These are phyloP conservation scores for Trichonephila clavata DNA, from an alignment of 1,140 invertebrate genomes.

Conservation along the genomic window DNA sequence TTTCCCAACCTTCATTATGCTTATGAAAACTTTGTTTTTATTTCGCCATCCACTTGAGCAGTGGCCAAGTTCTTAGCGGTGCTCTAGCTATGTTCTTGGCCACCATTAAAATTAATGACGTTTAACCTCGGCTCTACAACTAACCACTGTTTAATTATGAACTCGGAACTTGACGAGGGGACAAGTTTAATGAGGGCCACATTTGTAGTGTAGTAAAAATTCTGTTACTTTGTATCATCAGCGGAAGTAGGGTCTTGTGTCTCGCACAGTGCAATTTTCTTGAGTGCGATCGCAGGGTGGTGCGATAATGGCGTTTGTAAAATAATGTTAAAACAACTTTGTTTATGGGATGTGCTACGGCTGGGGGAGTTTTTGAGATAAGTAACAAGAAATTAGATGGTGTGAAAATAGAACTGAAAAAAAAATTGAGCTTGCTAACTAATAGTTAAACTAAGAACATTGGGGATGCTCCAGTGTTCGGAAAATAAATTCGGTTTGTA, in stretches of 20 bases:
- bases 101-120: slow-evolving; percentile 18
- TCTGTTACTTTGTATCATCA: slow-evolving; percentile 12
- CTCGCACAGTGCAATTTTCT: background rate
- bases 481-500: too few relatives aligned
- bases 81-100: background rate
- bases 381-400: background rate
- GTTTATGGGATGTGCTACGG: background rate
- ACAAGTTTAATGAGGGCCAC: background rate
- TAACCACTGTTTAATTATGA: slow-evolving; percentile 27
- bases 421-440: too few relatives aligned
- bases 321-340: background rate
- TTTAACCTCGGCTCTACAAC: background rate
- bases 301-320: slow-evolving; percentile 21
- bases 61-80: background rate
- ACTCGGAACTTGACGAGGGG: background rate
- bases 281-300: background rate
- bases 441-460: too few relatives aligned
- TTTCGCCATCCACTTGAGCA: background rate
- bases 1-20: background rate
- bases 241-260: background rate
- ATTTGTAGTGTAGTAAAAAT: slow-evolving; percentile 8
- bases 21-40: slow-evolving; percentile 19
- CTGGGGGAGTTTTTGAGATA: background rate
- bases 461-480: too few relatives aligned
- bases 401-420: too few relatives aligned